phyloP scores from a whole-genome alignment of 1,140 invertebrate genomes.

The Venturia canescens region DNA sequence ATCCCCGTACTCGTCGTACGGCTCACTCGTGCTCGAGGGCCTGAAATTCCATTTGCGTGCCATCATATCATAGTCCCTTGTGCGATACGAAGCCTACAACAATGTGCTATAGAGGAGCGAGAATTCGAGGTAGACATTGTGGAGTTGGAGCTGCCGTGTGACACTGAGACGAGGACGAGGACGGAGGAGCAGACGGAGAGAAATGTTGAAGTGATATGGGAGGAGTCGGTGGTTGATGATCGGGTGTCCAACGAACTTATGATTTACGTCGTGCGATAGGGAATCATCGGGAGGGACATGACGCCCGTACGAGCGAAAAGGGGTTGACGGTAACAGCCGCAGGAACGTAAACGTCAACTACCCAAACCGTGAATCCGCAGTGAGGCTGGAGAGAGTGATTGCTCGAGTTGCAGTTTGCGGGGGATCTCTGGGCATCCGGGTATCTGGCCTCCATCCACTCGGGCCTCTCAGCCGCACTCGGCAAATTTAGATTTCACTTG shows the following conservation, averaged over 20 bases:
- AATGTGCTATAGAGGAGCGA: not conserved
- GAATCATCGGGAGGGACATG: not conserved
- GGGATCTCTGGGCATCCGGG: too few species aligned
- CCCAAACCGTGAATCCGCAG: not conserved
- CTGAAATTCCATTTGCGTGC: slow-evolving; percentile 65
- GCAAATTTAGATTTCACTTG: too few species aligned
- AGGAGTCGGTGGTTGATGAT: not conserved
- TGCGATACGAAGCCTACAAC: slow-evolving; percentile 19
- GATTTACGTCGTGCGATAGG: not conserved
- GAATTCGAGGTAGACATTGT: slow-evolving; percentile 18
- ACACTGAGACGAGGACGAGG: not conserved
- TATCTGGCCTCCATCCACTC: too few species aligned
- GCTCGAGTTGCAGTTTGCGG: too few species aligned
- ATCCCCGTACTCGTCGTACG: slow-evolving; percentile 70
- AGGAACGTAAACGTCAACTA: not conserved
- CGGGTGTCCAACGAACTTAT: not conserved
- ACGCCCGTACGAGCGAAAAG: not conserved
- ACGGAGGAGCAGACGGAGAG: not conserved
- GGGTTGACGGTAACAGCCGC: not conserved
- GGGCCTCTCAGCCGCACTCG: too few species aligned
- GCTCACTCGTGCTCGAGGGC: slow-evolving; percentile 72
- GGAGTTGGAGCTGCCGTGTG: not conserved
- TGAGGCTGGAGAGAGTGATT: too few species aligned
- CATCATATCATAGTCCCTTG: slow-evolving; percentile 29
- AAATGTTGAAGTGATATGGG: not conserved